Evolutionary conservation across 2,113 vertebrate genomes (phyloP), one percentile per base, ranked within the genome.

Genomic region (Myrmecophaga tridactyla): DNA sequence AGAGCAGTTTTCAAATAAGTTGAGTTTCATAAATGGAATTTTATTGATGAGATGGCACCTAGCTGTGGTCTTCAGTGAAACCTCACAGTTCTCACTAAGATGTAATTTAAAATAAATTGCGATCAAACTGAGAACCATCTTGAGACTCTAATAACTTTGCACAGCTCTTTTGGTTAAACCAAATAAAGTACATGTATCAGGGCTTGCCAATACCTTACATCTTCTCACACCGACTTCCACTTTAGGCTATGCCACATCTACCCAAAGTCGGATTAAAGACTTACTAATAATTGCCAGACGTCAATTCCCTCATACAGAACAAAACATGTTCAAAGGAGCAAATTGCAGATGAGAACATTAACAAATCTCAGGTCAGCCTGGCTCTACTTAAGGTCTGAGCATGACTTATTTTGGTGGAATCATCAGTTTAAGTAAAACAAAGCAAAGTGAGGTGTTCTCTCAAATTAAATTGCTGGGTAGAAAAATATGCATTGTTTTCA

Each of bases 31-130:
- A 87, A 97, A 84, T 83, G 75, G 29, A 76, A 56, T 78, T 86
- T 95, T 89, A 94, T 82, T 82, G 90, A 82, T 81, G 67, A 96
- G 72, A 29, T 86, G 18, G 27, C 56, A 43, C 67, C 27, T 77
- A 34, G 51, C 17, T 92, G 20, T 41, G 51, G 31, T 84, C 88
- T 83, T 93, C 31, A 56, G 70, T 87, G 60, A 94, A 88, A 82
- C 92, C 90, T 94, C 78, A 90, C 76, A 63, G 81, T 93, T 73
- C 73, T 89, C 83, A 86, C 89, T 69, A 53, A 94, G 36, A 31
- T 92, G 27, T 88, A 90, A 77, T 85, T 92, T 77, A 63, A 84
- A 76, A 81, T 93, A 95, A 95, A 65, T 18, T 73, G 65, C 58
- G 65, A 56, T 70, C 70, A 85, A 43, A 58, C 48, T 77, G 63